These are phyloP conservation scores for Oegoconia quadripuncta DNA, from an alignment of 2,888 invertebrate genomes.

Conservation along the genomic window DNA sequence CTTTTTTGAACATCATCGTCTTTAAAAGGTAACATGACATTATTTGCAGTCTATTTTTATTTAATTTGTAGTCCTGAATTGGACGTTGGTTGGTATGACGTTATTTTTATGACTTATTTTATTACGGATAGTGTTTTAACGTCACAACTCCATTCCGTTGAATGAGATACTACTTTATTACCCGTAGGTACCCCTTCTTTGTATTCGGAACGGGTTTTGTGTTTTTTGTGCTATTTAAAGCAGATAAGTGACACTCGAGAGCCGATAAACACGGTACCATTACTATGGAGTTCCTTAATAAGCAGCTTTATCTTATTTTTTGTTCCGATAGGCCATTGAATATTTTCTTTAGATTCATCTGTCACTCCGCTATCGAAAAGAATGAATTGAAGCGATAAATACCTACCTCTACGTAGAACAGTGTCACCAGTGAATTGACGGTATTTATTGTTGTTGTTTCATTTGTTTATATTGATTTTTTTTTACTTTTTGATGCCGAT, in stretches of 20 bases:
- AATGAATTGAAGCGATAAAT: constrained; percentile 13
- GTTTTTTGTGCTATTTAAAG: constrained; percentile 13
- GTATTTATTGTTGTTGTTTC: too few species aligned
- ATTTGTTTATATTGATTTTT: too few species aligned
- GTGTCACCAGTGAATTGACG: too few species aligned
- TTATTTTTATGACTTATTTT: constrained; percentile 13
- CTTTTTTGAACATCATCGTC: constrained; percentile 7
- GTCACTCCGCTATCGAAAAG: constrained; percentile 10
- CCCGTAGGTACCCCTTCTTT: constrained; percentile 10
- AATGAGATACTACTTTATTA: constrained; percentile 11
- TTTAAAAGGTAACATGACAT: constrained; percentile 10
- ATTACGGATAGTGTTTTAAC: constrained; percentile 10
- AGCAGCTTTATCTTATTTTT: constrained; percentile 8
- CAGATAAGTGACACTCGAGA: constrained; percentile 17
- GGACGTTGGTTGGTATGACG: constrained; percentile 6
- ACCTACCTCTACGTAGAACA: too few species aligned
- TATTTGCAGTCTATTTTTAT: constrained; percentile 13
- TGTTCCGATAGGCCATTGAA: constrained; percentile 8
- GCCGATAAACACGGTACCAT: constrained; percentile 15
- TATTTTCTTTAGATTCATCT: constrained; percentile 12
- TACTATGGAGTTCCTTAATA: constrained; percentile 12
- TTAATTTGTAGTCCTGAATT: constrained; percentile 11
- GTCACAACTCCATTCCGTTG: constrained; percentile 15
- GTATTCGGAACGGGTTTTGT: constrained; percentile 15
- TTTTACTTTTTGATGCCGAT: too few species aligned